phyloP scores from a whole-genome alignment of 2,888 invertebrate species.

The Helobdella robusta region DNA sequence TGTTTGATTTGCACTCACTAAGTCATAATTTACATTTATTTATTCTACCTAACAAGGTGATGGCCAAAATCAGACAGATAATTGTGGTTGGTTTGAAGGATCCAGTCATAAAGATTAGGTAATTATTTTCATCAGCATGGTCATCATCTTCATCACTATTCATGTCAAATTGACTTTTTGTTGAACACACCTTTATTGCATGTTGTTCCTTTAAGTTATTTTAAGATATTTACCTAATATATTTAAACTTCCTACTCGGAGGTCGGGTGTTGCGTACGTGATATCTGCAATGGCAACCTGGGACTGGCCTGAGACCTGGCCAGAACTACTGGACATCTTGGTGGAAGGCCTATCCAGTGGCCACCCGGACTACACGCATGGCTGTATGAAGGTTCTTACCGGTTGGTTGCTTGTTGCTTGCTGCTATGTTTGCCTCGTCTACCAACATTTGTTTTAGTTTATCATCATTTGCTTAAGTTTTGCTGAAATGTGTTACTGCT shows the following conservation, averaged over 20 bases:
- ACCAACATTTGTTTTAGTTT: no score
- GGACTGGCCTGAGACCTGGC: constrained; percentile 67
- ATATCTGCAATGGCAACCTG: constrained; percentile 63
- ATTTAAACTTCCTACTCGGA: no score
- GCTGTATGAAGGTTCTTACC: constrained; percentile 63
- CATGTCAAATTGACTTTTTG: not conserved
- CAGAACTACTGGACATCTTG: constrained; percentile 60
- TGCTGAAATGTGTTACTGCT: no score
- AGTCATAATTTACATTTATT: not conserved
- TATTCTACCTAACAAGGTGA: not conserved
- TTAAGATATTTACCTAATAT: no score
- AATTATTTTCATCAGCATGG: not conserved
- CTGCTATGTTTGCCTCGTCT: no score
- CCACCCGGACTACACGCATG: constrained; percentile 56
- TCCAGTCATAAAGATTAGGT: not conserved
- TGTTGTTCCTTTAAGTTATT: not conserved
- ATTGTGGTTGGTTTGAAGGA: constrained; percentile 2
- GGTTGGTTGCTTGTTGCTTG: no score
- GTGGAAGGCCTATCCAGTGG: constrained; percentile 58
- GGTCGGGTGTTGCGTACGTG: constrained; percentile 62
- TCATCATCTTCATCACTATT: not conserved
- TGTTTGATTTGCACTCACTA: not conserved
- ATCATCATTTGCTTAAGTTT: no score
- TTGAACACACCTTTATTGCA: not conserved
- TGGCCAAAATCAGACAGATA: not conserved